phyloP scores from a whole-genome alignment of 2,797 vertebrate genomes.

The Acomys russatus region DNA sequence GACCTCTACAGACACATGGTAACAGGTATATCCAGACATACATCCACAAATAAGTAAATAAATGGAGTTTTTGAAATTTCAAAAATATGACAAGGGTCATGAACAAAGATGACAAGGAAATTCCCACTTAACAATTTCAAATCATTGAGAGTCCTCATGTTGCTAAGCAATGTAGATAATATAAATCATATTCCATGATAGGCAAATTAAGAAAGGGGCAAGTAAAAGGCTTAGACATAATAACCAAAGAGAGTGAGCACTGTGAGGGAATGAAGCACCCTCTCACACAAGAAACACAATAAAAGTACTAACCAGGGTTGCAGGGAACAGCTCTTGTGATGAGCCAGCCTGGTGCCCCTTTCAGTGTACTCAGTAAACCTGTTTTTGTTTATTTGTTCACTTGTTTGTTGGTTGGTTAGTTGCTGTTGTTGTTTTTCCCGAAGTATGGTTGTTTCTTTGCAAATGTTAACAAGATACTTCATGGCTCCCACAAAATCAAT shows the following conservation, averaged over 20 bases:
- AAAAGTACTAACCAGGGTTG: not conserved
- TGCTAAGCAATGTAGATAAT: not conserved
- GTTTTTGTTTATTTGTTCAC: not conserved
- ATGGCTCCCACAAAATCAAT: not conserved
- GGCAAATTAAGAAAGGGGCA: conserved; percentile 9
- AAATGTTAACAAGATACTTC: not conserved
- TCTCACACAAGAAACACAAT: not conserved
- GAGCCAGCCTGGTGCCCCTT: not conserved
- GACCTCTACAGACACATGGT: not conserved
- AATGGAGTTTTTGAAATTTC: not conserved
- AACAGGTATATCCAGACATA: not conserved
- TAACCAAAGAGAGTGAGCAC: not conserved
- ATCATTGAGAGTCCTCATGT: not conserved
- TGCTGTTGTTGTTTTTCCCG: not conserved
- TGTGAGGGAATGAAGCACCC: not conserved
- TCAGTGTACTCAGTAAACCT: not conserved
- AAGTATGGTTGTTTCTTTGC: not conserved
- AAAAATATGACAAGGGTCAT: not conserved
- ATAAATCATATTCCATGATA: conserved; percentile 48
- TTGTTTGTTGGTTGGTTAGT: not conserved
- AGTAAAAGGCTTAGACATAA: conserved; percentile 37
- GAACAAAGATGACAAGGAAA: not conserved
- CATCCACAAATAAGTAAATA: too few relatives aligned
- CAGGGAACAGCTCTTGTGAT: not conserved
- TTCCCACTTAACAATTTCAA: not conserved